Evolutionary conservation across 2,113 vertebrate species (phyloP).

Genomic region (Jaculus jaculus): DNA sequence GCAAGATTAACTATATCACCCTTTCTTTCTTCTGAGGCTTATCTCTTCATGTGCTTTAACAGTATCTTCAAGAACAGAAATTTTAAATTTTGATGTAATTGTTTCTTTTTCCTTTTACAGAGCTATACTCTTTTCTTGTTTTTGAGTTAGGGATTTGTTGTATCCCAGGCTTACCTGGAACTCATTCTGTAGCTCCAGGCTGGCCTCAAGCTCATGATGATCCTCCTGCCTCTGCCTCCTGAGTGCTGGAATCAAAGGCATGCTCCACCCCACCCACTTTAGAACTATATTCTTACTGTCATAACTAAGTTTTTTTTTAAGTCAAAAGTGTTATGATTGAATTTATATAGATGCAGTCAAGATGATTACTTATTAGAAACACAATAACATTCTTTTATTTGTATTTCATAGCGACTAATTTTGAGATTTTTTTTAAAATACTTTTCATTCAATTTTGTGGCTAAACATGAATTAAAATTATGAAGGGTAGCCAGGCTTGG

Average conservation of each 20-base stretch:
- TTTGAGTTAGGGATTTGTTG: too few relatives aligned
- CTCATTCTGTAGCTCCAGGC: too few relatives aligned
- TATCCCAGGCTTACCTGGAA: too few relatives aligned
- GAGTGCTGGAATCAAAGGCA: too few relatives aligned
- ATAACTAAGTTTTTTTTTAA: constrained; percentile 30
- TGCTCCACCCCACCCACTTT: too few relatives aligned
- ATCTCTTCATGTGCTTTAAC: constrained; percentile 4
- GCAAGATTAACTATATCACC: not conserved
- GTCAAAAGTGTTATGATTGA: not conserved
- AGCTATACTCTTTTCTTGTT: too few relatives aligned
- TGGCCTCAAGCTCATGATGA: too few relatives aligned
- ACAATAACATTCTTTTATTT: not conserved
- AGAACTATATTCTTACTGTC: not conserved
- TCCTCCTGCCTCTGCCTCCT: too few relatives aligned
- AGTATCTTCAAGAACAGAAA: constrained; percentile 4
- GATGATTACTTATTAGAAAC: not conserved
- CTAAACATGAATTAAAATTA: constrained; percentile 34
- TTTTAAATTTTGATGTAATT: constrained; percentile 22
- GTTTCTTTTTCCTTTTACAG: not conserved
- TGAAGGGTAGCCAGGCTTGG: not conserved
- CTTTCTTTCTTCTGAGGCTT: not conserved
- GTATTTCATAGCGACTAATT: not conserved
- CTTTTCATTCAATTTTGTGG: constrained; percentile 37
- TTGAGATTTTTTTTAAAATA: constrained; percentile 8
- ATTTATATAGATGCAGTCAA: not conserved